Evolutionary conservation across 2,888 invertebrate genomes (phyloP).

Genomic region (Alcis repandata): DNA sequence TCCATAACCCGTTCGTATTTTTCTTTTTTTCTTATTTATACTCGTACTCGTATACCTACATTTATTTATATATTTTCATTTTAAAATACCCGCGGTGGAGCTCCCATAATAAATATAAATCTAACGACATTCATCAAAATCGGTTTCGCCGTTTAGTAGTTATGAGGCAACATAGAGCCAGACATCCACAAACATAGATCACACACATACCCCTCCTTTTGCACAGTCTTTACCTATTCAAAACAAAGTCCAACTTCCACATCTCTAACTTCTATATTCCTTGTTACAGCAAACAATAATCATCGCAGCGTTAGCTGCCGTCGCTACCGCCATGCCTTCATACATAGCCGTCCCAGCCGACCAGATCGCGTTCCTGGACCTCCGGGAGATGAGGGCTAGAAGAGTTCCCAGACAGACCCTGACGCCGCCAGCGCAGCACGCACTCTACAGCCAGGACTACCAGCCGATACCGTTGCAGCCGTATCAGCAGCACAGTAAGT

Average conservation of each 20-base stretch:
- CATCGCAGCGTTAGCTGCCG: slow-evolving; percentile 62
- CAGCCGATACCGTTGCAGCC: slow-evolving; percentile 64
- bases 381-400: slow-evolving; percentile 71
- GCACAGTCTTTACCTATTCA: background rate
- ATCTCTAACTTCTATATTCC: background rate
- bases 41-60: no score
- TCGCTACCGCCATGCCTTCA: slow-evolving; percentile 80
- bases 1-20: no score
- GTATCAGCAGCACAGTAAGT: slow-evolving; percentile 73
- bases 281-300: slow-evolving; percentile 68
- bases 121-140: no score
- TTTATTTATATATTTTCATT: no score
- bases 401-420: slow-evolving; percentile 75
- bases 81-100: no score
- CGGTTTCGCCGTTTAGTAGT: no score
- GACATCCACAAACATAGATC: no score
- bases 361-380: slow-evolving; percentile 86
- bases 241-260: no score
- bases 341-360: slow-evolving; percentile 88
- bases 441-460: slow-evolving; percentile 69
- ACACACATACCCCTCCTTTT: background rate
- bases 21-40: no score
- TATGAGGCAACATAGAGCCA: no score
- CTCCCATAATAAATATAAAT: no score
- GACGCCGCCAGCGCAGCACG: slow-evolving; percentile 65